A percentile compares a stretch with the other conserved stretches of the same genome.
phyloP scores from a whole-genome alignment of 2,797 vertebrate species.

The Eulemur albifrons region DNA sequence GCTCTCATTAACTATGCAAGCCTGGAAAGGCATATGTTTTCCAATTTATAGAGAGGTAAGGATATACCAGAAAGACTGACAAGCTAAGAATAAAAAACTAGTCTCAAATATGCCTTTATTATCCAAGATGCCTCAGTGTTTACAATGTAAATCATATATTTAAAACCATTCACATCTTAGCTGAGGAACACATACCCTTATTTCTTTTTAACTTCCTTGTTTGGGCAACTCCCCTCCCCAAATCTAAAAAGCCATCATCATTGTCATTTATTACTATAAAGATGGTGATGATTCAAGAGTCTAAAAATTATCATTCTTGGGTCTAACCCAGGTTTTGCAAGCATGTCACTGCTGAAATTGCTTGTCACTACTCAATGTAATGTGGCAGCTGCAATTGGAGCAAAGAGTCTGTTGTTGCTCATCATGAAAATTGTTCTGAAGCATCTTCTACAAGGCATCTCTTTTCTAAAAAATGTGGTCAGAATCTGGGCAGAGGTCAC shows the following conservation, averaged over 20 bases:
- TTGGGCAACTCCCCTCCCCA: neutral
- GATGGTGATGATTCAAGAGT: constrained; percentile 33
- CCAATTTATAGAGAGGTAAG: neutral
- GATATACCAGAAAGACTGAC: neutral
- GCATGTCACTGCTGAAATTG: constrained; percentile 62
- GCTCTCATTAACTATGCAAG: neutral
- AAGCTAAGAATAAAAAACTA: constrained; percentile 48
- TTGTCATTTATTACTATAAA: constrained; percentile 42
- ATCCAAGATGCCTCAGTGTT: neutral
- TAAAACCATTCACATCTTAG: constrained; percentile 34
- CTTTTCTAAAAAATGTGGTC: constrained; percentile 35
- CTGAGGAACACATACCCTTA: neutral
- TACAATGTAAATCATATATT: neutral
- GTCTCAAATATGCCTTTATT: constrained; percentile 21
- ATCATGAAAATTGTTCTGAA: constrained; percentile 62
- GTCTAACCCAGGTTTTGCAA: constrained; percentile 37
- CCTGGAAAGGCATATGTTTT: neutral
- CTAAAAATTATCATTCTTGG: constrained; percentile 40
- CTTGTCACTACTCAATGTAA: constrained; percentile 55
- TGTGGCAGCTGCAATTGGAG: constrained; percentile 50
- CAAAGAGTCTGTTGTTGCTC: constrained; percentile 52
- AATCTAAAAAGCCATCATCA: constrained; percentile 31
- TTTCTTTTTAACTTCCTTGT: neutral
- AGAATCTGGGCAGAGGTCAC: no score
- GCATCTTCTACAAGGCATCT: neutral